Evolutionary conservation across 2,888 invertebrate genomes (phyloP).

Genomic region (Drosophila stalkeri): DNA sequence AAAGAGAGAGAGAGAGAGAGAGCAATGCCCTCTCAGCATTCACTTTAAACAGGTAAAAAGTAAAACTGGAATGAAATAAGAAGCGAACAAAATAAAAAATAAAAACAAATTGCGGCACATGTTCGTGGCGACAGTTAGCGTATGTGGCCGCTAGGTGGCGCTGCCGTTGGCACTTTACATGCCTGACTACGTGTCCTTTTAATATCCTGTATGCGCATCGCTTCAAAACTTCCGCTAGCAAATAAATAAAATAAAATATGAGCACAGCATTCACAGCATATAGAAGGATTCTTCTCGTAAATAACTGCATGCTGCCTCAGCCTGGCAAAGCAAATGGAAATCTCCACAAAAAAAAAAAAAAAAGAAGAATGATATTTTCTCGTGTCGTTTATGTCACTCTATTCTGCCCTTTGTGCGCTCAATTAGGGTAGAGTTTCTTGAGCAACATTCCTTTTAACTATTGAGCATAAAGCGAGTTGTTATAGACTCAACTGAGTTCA

Average conservation of each 20-base stretch:
- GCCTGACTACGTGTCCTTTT: constrained; percentile 78
- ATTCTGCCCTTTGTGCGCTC: constrained; percentile 4
- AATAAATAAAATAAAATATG: constrained; percentile 64
- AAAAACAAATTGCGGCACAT: constrained; percentile 20
- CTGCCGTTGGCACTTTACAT: constrained; percentile 62
- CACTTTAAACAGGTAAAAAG: constrained; percentile 17
- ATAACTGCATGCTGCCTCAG: constrained; percentile 9
- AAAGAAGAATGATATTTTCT: not conserved
- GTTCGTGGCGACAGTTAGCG: constrained; percentile 56
- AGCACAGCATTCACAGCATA: constrained; percentile 27
- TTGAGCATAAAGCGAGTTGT: not conserved
- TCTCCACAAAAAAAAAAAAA: not conserved
- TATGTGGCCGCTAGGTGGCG: constrained; percentile 54
- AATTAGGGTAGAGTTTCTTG: constrained; percentile 10
- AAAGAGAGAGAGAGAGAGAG: not conserved
- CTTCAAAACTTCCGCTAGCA: constrained; percentile 65
- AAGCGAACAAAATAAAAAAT: constrained; percentile 18
- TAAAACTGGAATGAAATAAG: not conserved
- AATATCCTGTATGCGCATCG: constrained; percentile 69
- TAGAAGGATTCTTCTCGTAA: constrained; percentile 5
- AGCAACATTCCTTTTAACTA: not conserved
- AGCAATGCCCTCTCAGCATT: constrained; percentile 52
- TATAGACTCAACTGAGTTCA: not conserved
- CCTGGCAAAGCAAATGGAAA: not conserved
- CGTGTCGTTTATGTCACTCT: not conserved